Evolutionary conservation across 2,888 invertebrate genomes (phyloP), one percentile per base, ranked within the genome.

Genomic region (Nipponacmea schrenckii): DNA sequence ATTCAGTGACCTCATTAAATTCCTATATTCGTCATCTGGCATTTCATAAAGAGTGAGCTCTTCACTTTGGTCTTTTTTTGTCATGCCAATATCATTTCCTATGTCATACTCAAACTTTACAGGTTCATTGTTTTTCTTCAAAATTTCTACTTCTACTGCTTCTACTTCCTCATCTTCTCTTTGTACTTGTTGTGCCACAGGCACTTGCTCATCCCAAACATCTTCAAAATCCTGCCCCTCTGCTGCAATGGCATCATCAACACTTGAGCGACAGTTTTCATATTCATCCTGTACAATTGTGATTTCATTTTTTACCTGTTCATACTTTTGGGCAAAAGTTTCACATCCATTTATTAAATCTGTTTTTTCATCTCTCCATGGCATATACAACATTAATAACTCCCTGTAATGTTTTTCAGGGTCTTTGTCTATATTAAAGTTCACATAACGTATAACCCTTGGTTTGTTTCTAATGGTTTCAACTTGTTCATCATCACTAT

Each of bases 321-420:
- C 62, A 62, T n/a, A 64, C 31, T 45, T 62, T n/a, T n/a, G n/a
- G n/a, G n/a, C n/a, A n/a, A n/a, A n/a, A n/a, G n/a, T n/a, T n/a
- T n/a, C n/a, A n/a, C n/a, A n/a, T n/a, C n/a, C n/a, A n/a, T n/a
- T n/a, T n/a, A n/a, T n/a, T n/a, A 77, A 64, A 15, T 71, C 74
- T 20, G 48, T 44, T 44, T 80, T 44, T 76, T 85, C 85, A 69
- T 84, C 64, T 66, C 84, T 70, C 85, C 85, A 86, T 10, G 84
- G 80, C 0, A 72, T n/a, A 71, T 74, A 86, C 10, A 87, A 74
- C 82, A 85, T 81, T 0, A 84, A 56, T 17, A 79, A 71, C 63
- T 84, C 81, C 62, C 85, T 73, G 64, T 76, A 83, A 70, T 77
- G 81, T 45, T 85, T 78, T 26, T 79, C 71, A 20, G 74, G 39